Conservation (phyloP, 2,888 invertebrate species). For the Habrosyne pyritoides region DNA sequence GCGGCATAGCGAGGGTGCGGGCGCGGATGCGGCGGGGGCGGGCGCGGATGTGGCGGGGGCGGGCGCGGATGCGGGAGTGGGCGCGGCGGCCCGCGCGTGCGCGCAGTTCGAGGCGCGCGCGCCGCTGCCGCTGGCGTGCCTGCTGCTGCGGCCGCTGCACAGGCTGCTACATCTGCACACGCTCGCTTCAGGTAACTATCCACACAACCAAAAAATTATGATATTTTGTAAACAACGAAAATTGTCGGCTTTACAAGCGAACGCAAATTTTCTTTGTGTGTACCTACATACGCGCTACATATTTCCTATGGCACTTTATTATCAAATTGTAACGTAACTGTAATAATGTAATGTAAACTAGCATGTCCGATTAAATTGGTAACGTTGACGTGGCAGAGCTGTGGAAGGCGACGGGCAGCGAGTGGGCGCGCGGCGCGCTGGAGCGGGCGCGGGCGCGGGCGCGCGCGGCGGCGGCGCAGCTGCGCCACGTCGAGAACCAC, state of each 20-base stretch:
- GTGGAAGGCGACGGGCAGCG: slow-evolving; percentile 85
- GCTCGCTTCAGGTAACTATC: slow-evolving; percentile 49
- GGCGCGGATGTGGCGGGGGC: too few species aligned
- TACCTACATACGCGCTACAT: too few species aligned
- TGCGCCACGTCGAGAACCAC: slow-evolving; percentile 63
- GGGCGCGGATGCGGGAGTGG: too few species aligned
- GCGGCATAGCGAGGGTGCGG: slow-evolving; percentile 86
- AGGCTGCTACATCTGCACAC: slow-evolving; percentile 92
- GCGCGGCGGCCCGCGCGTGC: slow-evolving; percentile 43
- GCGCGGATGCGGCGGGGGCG: slow-evolving; percentile 51
- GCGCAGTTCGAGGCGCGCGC: slow-evolving; percentile 83
- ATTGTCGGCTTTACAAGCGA: too few species aligned
- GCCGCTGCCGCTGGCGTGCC: slow-evolving; percentile 91
- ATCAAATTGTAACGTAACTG: too few species aligned
- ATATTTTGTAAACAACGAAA: too few species aligned
- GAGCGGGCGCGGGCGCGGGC: slow-evolving; percentile 91
- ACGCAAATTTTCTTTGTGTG: too few species aligned
- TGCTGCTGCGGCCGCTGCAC: slow-evolving; percentile 94
- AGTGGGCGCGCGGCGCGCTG: slow-evolving; percentile 76
- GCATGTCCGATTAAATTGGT: too few species aligned
- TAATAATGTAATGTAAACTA: slow-evolving; percentile 1
- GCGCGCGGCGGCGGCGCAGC: slow-evolving; percentile 76
- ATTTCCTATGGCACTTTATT: too few species aligned
- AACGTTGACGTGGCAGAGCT: too few species aligned
- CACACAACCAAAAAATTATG: not conserved